Evolutionary conservation across 2,113 vertebrate genomes (phyloP).

Genomic region (Psephotus haematonotus): DNA sequence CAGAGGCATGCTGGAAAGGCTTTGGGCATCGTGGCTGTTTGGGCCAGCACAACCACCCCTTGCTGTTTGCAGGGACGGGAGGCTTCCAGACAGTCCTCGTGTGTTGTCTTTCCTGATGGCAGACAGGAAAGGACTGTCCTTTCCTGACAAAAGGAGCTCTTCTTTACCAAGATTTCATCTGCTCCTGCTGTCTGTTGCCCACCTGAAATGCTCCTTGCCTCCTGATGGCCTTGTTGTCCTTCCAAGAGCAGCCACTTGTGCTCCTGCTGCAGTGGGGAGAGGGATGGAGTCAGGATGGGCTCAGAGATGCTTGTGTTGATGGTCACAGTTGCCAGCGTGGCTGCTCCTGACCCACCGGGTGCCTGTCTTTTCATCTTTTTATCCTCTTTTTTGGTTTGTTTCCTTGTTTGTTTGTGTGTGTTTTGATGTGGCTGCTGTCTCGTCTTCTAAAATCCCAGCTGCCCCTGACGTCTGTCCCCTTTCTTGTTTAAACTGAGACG

Average conservation of each 20-base stretch:
- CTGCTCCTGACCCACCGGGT: not conserved
- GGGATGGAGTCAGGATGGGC: conserved; percentile 2
- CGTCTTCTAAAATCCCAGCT: too few relatives aligned
- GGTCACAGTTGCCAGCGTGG: not conserved
- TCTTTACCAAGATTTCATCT: not conserved
- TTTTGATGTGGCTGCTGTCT: not conserved
- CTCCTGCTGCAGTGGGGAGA: not conserved
- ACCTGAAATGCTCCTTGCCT: not conserved
- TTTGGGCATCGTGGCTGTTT: not conserved
- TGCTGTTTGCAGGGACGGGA: not conserved
- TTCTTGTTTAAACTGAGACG: too few relatives aligned
- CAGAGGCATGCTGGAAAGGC: not conserved
- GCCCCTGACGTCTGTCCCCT: too few relatives aligned
- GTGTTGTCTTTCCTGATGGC: not conserved
- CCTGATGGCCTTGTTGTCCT: conserved; percentile 28
- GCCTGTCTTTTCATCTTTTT: not conserved
- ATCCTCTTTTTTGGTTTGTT: not conserved
- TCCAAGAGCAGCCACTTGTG: conserved; percentile 12
- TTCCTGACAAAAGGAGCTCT: not conserved
- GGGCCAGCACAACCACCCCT: not conserved
- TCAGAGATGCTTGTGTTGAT: not conserved
- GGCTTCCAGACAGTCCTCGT: not conserved
- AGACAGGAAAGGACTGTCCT: not conserved
- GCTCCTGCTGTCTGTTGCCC: not conserved
- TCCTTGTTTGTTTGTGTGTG: too few relatives aligned